Base-by-base conservation (phyloP, 2,113 vertebrate genomes). In the Sula dactylatra region DNA sequence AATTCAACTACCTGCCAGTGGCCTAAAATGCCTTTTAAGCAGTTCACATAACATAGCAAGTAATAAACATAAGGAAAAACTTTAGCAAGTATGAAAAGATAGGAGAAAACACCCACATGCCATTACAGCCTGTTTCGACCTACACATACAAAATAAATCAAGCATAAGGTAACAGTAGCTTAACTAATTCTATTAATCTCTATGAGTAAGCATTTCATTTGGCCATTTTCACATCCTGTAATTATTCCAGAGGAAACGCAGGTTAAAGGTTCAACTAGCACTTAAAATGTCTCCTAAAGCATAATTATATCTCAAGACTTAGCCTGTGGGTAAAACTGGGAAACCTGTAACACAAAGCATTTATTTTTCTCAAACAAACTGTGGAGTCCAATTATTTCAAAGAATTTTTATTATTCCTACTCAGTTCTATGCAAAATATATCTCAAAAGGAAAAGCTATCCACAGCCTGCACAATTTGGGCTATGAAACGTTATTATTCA, bases 171-270 rank as follows among this genome's bases (percentile, higher is more conserved):
- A 98, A 95, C 59, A 89, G 96, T 93, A 97, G 92, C 90, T 83
- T 94, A 94, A 97, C 95, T 97, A 97, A 98, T 98, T 97, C 92
- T 93, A 96, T 96, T 97, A 98, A 97, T 93, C 92, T 97, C 93
- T 81, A 32, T 71, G 90, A 94, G 94, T 88, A 89, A 77, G 83
- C 80, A 66, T 97, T 97, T 96, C 96, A 98, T 97, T 96, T 93
- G 91, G 93, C 94, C 86, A 96, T 97, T 97, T 97, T 98, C 97
- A 95, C 96, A 98, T 98, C 86, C 93, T 97, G 88, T 91, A 98
- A 98, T 98, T 97, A 98, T 97, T 94, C 70, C 88, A 94, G 86
- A 98, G 94, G 95, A 98, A 98, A 97, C 81, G 0, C 79, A 93
- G 93, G 97, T 96, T 97, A 97, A 98, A 94, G 96, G 97, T 98